These are phyloP conservation scores for Scaptomyza reducta DNA, from an alignment of 2,888 invertebrate species.

Conservation along the genomic window DNA sequence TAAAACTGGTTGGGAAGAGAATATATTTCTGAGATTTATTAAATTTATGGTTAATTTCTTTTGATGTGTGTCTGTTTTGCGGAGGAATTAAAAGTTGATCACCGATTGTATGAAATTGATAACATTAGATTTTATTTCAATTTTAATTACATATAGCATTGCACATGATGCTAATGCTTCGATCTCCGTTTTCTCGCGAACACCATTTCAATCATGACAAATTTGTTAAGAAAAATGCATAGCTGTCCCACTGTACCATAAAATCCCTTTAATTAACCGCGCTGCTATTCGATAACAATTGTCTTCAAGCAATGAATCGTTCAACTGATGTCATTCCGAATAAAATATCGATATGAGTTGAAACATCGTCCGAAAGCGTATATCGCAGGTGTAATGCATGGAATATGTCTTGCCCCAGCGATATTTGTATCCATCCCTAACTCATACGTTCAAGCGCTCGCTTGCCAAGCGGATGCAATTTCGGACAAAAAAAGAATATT, in stretches of 20 bases:
- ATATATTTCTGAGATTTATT: neutral
- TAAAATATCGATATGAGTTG: conserved; percentile 1
- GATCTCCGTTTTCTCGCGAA: neutral
- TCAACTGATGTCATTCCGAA: neutral
- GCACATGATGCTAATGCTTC: neutral
- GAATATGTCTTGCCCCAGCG: conserved; percentile 6
- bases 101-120: neutral
- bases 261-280: neutral
- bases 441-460: conserved; percentile 60
- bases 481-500: conserved; percentile 45
- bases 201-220: neutral
- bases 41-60: neutral
- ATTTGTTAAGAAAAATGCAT: neutral
- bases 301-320: neutral
- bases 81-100: neutral
- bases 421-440: conserved; percentile 28
- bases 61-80: neutral
- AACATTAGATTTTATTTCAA: neutral
- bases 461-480: conserved; percentile 57
- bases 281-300: neutral
- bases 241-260: neutral
- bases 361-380: conserved; percentile 2
- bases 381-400: conserved; percentile 9
- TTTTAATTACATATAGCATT: neutral
- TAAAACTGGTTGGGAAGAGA: neutral